A percentile compares a stretch with the other conserved stretches of the same genome.
These are phyloP conservation scores for Molothrus ater DNA, from an alignment of 2,797 vertebrate species.

Conservation along the genomic window DNA sequence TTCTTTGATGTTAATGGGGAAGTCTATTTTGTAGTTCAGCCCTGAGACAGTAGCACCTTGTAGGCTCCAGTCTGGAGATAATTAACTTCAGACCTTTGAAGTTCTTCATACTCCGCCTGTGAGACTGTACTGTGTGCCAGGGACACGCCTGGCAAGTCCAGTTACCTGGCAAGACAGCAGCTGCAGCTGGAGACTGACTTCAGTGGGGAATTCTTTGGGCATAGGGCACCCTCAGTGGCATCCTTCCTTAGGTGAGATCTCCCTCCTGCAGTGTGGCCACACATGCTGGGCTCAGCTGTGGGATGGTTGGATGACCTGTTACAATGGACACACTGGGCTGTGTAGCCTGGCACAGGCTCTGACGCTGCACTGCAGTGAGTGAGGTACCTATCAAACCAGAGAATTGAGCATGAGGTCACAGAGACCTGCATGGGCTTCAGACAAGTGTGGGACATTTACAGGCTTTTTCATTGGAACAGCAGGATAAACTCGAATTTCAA, in stretches of 20 bases:
- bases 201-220: neutral
- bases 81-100: neutral
- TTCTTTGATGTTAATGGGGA: neutral
- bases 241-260: neutral
- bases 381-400: neutral
- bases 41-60: neutral
- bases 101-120: neutral
- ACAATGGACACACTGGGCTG: accelerated
- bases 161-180: neutral
- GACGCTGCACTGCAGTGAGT: neutral
- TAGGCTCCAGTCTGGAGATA: neutral
- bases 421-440: neutral
- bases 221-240: neutral
- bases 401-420: neutral
- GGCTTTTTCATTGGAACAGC: neutral
- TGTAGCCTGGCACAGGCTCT: accelerated
- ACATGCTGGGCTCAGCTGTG: neutral
- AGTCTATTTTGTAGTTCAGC: neutral
- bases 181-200: neutral
- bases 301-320: accelerated
- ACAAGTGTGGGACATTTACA: neutral
- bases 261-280: neutral
- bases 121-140: neutral
- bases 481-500: neutral
- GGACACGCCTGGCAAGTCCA: neutral